Conservation (phyloP, 1,140 invertebrate species). For the Doryteuthis pealeii region DNA sequence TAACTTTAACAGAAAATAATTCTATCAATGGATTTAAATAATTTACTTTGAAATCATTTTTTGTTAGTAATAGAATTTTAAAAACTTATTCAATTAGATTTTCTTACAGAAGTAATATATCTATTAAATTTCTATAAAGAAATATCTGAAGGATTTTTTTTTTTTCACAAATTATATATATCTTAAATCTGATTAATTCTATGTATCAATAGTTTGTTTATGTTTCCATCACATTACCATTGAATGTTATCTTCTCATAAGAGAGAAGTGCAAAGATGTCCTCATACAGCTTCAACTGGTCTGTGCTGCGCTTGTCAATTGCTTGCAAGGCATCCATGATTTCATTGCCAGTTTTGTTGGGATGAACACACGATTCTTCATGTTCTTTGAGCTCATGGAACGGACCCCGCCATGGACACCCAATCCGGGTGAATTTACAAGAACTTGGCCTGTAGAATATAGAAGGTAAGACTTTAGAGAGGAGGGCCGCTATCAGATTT, state of each 20-base stretch:
- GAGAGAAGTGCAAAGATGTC: constrained; percentile 86
- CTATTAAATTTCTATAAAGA: too few relatives aligned
- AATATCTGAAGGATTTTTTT: too few relatives aligned
- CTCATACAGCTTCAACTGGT: constrained; percentile 73
- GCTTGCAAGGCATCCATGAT: constrained; percentile 78
- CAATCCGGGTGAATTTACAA: constrained; percentile 85
- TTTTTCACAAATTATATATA: too few relatives aligned
- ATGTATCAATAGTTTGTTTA: too few relatives aligned
- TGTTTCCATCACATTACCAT: constrained; percentile 74
- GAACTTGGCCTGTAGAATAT: constrained; percentile 70
- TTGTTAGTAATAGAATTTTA: too few relatives aligned
- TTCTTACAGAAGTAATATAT: too few relatives aligned
- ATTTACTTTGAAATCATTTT: too few relatives aligned
- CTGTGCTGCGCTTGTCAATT: constrained; percentile 66
- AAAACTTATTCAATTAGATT: too few relatives aligned
- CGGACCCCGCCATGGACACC: constrained; percentile 89
- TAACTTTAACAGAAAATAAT: too few relatives aligned
- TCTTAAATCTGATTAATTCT: too few relatives aligned
- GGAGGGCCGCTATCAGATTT: too few relatives aligned
- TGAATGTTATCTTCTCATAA: constrained; percentile 92
- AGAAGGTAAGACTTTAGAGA: constrained; percentile 15
- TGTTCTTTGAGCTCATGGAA: constrained; percentile 77
- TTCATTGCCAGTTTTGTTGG: constrained; percentile 77
- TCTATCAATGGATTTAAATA: too few relatives aligned
- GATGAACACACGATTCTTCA: constrained; percentile 78